These are phyloP conservation scores for Bergia puertoricense DNA, from an alignment of 92 coral and sea anemone species.

Conservation along the genomic window DNA sequence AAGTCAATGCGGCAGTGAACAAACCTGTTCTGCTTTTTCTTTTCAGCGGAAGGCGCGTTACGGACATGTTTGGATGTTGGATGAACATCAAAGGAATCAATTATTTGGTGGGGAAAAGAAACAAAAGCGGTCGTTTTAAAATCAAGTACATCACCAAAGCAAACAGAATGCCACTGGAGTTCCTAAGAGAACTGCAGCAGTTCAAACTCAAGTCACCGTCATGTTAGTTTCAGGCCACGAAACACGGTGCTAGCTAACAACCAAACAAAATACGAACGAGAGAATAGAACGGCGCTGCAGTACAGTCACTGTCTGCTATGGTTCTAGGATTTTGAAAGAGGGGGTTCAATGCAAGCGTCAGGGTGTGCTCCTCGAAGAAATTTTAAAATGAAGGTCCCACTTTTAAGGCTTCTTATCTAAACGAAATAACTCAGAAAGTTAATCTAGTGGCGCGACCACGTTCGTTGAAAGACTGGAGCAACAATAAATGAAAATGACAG, in stretches of 20 bases:
- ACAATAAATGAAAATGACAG: no score
- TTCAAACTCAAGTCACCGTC: slow-evolving; percentile 19
- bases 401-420: no score
- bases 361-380: no score
- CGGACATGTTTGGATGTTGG: slow-evolving; percentile 46
- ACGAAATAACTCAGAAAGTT: no score
- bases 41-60: slow-evolving; percentile 34
- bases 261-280: neutral
- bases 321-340: no score
- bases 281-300: neutral
- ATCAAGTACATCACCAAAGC: slow-evolving; percentile 43
- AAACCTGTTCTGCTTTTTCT: neutral
- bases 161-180: slow-evolving; percentile 36
- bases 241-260: neutral
- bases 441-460: no score
- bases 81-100: slow-evolving; percentile 38
- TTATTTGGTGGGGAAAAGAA: slow-evolving; percentile 36
- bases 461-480: no score
- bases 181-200: slow-evolving; percentile 31
- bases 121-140: slow-evolving; percentile 35
- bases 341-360: no score
- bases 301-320: neutral
- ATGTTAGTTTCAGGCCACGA: neutral
- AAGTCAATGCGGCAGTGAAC: no score
- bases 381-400: no score